phyloP scores from a whole-genome alignment of 2,888 invertebrate species.

The Brachynemurus nebulosus region DNA sequence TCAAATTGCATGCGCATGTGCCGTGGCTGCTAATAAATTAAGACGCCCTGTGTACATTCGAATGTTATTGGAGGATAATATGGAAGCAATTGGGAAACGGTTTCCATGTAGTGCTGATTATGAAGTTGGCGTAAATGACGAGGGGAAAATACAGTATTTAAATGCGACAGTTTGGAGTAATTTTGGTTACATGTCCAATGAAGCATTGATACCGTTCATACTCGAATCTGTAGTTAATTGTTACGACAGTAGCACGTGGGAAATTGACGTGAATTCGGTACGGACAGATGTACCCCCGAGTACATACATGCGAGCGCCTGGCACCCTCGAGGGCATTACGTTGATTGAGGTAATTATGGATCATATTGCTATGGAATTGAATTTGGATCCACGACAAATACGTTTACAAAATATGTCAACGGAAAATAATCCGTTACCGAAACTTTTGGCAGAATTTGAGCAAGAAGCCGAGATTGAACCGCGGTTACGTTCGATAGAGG shows the following conservation, averaged over 20 bases:
- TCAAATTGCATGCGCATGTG: conserved; percentile 47
- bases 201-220: conserved; percentile 30
- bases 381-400: conserved; percentile 43
- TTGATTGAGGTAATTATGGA: conserved; percentile 51
- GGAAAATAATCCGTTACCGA: conserved; percentile 24
- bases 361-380: conserved; percentile 41
- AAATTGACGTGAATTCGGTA: conserved; percentile 32
- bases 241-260: conserved; percentile 43
- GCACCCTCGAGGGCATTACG: conserved; percentile 49
- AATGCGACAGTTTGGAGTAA: conserved; percentile 40
- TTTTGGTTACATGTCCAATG: conserved; percentile 39
- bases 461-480: conserved; percentile 40
- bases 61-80: conserved; percentile 55
- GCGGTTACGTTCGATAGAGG: conserved; percentile 38
- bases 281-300: conserved; percentile 50
- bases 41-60: conserved; percentile 55
- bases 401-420: conserved; percentile 37
- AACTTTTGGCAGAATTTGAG: conserved; percentile 43
- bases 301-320: conserved; percentile 53
- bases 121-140: conserved; percentile 46
- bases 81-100: conserved; percentile 55
- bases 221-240: conserved; percentile 36
- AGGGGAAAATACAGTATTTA: conserved; percentile 53
- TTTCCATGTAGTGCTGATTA: conserved; percentile 45
- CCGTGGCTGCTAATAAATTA: conserved; percentile 50